Evolutionary conservation across 1,140 invertebrate species (phyloP).

Genomic region (Drosophila parvula): DNA sequence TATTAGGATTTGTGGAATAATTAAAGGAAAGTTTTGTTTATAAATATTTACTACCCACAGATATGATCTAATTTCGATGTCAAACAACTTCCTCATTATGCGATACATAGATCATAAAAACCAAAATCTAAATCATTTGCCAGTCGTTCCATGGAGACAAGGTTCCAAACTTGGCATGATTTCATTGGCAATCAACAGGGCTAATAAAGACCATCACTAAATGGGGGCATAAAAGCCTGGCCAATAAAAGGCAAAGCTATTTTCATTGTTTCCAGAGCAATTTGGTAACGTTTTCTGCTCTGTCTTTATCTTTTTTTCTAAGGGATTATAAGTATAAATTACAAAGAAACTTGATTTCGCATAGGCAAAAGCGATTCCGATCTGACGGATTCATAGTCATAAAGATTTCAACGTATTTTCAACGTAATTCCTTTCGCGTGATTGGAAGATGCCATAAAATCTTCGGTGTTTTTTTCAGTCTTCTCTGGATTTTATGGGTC

Average conservation of each 20-base stretch:
- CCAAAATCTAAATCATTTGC: slow-evolving; percentile 39
- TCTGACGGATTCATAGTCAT: slow-evolving; percentile 51
- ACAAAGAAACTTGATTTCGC: slow-evolving; percentile 71
- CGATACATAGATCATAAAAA: slow-evolving; percentile 39
- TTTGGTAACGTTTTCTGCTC: slow-evolving; percentile 39
- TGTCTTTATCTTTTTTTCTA: slow-evolving; percentile 22
- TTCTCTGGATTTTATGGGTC: slow-evolving; percentile 20
- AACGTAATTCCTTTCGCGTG: slow-evolving; percentile 54
- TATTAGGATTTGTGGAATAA: too few species aligned
- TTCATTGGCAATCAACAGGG: slow-evolving; percentile 51
- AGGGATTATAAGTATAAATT: slow-evolving; percentile 57
- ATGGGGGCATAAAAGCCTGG: slow-evolving; percentile 47
- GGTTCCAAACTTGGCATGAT: slow-evolving; percentile 42
- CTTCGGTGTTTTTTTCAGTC: slow-evolving; percentile 33
- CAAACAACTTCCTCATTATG: slow-evolving; percentile 37
- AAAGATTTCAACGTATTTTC: slow-evolving; percentile 65
- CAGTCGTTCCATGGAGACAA: slow-evolving; percentile 38
- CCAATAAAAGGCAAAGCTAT: slow-evolving; percentile 58
- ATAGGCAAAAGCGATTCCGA: slow-evolving; percentile 36
- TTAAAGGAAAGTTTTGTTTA: not conserved
- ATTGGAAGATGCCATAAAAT: slow-evolving; percentile 68
- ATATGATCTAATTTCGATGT: slow-evolving; percentile 30
- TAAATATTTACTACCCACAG: not conserved
- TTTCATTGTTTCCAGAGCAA: slow-evolving; percentile 50
- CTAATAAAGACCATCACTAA: slow-evolving; percentile 55